Percentiles rank a stretch among this genome's conserved stretches.
Evolutionary conservation across 30 jellyfish, hydroid and myxozoan genomes (phyloP).

Genomic region (Turritopsis rubra): DNA sequence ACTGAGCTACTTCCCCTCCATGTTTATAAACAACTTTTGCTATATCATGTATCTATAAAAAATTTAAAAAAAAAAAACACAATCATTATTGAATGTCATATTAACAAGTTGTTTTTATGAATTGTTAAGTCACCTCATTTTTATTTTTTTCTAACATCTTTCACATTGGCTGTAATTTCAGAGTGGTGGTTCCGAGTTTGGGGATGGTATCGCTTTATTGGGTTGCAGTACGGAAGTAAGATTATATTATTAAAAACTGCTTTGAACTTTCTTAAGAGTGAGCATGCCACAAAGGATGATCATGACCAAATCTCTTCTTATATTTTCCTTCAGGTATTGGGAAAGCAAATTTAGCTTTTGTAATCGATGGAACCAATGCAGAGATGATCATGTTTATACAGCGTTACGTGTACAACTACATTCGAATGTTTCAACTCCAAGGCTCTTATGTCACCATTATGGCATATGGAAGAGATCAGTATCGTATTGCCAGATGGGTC

Average conservation of each 20-base stretch:
- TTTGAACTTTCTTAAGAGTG: neutral
- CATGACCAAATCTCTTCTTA: neutral
- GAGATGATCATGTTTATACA: constrained; percentile 76
- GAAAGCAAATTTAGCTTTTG: constrained; percentile 87
- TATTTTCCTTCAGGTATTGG: constrained; percentile 52
- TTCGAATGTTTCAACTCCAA: constrained; percentile 83
- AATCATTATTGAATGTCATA: too few relatives aligned
- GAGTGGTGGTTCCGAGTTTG: constrained; percentile 48
- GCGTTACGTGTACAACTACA: constrained; percentile 63
- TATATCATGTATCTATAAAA: too few relatives aligned
- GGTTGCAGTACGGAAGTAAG: constrained; percentile 48
- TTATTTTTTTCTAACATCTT: neutral
- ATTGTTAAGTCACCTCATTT: neutral
- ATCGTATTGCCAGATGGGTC: constrained; percentile 74
- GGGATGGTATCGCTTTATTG: constrained; percentile 44
- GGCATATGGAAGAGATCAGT: constrained; percentile 94
- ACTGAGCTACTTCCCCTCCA: too few relatives aligned
- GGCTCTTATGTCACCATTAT: constrained; percentile 83
- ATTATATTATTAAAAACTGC: neutral
- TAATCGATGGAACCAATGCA: constrained; percentile 84
- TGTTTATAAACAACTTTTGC: too few relatives aligned
- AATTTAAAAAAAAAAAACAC: too few relatives aligned
- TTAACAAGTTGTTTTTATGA: too few relatives aligned
- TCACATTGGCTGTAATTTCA: neutral
- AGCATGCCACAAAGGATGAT: neutral